These are phyloP conservation scores for Micronycteris hirsuta DNA, from an alignment of 2,113 vertebrate genomes.

Conservation along the genomic window DNA sequence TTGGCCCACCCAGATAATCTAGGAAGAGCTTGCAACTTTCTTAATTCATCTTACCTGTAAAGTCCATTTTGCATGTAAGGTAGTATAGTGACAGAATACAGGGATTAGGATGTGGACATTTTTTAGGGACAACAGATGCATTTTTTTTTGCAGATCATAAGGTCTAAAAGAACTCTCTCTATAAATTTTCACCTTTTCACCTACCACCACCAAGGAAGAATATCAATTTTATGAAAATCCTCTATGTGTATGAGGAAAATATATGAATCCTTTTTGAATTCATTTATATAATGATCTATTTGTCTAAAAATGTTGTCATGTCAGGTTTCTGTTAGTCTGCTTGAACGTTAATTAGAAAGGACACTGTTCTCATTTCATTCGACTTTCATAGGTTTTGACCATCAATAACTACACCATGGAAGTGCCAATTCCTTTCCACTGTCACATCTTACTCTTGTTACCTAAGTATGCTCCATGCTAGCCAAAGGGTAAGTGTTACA, in stretches of 20 bases:
- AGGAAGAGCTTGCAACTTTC: not conserved
- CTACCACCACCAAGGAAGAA: slow-evolving; percentile 24
- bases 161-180: not conserved
- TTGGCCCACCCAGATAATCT: not conserved
- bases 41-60: not conserved
- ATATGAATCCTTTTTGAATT: slow-evolving; percentile 51
- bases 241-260: slow-evolving; percentile 41
- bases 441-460: slow-evolving; percentile 54
- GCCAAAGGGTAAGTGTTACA: slow-evolving; percentile 73
- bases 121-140: not conserved
- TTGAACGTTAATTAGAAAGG: slow-evolving; percentile 74
- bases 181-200: not conserved
- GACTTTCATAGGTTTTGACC: slow-evolving; percentile 73
- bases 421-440: slow-evolving; percentile 58
- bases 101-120: not conserved
- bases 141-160: not conserved
- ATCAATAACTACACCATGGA: slow-evolving; percentile 50
- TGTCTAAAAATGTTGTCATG: slow-evolving; percentile 66
- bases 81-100: not conserved
- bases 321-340: slow-evolving; percentile 67
- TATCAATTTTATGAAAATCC: slow-evolving; percentile 46
- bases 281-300: slow-evolving; percentile 72
- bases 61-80: not conserved
- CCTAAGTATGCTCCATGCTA: slow-evolving; percentile 51
- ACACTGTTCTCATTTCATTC: slow-evolving; percentile 75